phyloP scores from a whole-genome alignment of 2,888 invertebrate genomes.

The Odontothrips loti region DNA sequence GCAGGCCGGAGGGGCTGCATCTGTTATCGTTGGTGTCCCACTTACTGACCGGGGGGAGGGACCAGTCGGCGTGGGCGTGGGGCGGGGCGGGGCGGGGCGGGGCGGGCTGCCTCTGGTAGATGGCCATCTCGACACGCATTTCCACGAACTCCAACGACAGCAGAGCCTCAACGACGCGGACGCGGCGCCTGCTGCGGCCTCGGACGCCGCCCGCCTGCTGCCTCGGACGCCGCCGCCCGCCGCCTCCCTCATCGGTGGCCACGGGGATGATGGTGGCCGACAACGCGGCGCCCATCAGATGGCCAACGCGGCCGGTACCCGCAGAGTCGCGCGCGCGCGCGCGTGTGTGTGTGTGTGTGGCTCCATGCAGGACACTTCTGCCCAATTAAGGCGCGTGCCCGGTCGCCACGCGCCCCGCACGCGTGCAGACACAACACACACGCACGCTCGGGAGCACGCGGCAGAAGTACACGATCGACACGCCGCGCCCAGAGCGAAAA shows the following conservation, averaged over 20 bases:
- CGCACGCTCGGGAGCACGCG: no score
- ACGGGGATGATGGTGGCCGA: background rate
- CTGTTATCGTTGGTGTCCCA: background rate
- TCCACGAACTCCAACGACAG: background rate
- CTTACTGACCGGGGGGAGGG: background rate
- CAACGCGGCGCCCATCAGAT: no score
- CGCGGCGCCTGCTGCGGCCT: background rate
- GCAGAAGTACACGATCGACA: no score
- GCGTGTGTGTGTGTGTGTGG: no score
- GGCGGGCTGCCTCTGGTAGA: background rate
- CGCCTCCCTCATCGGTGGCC: background rate
- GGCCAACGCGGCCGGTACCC: no score
- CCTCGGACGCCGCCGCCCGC: background rate
- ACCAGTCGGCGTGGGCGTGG: no score
- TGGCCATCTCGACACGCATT: background rate
- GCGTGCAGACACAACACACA: no score
- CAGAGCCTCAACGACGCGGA: background rate
- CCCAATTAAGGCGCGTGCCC: no score
- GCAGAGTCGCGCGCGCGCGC: no score
- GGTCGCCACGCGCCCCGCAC: no score
- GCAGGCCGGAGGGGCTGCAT: background rate
- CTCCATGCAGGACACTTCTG: no score
- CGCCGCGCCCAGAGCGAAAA: no score
- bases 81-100: background rate
- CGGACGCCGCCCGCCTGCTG: background rate